Evolutionary conservation across 2,888 invertebrate species (phyloP), one percentile per base, ranked within the genome.

Genomic region (Callimorpha dominula): DNA sequence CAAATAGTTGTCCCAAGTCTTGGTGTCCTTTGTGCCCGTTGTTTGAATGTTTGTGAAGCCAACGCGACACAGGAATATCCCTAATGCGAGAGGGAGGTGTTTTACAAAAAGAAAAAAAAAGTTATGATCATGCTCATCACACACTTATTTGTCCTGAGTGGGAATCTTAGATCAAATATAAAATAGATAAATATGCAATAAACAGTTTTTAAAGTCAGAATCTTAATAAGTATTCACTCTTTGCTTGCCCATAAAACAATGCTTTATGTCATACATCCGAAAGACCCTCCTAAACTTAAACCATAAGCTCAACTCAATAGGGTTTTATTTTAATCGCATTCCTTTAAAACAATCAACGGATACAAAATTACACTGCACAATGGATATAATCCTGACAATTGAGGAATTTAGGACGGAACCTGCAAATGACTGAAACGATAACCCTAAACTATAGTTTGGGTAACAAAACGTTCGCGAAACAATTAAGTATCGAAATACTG

Each of bases 341-440:
- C 60, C 70, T 76, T 70, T 74, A 5, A 71, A 72, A 75, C 79
- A 79, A 83, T 81, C 72, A 65, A 72, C 74, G 82, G 79, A 78
- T 77, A 75, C 62, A 54, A 65, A 66, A 78, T 75, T 79, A 70
- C 79, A 66, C 17, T 42, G 68, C 31, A 68, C 69, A 75, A 73
- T 72, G 70, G 17, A 17, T 42, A 40, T 40, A 68, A 63, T 65
- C 67, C 66, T 42, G 50, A 40, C 70, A 77, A 77, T 77, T 74
- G 74, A 60, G 31, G 43, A 73, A 81, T 73, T 73, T 71, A 74
- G 77, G 70, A 79, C 79, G 77, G 84, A 78, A 80, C 64, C 63
- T 68, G 31, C 8, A 72, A 74, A 74, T 66, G 68, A 31, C 40
- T 68, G 69, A 68, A 75, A 64, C 70, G 43, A 68, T 68, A 63